Percentiles rank a stretch among this genome's conserved stretches.
Evolutionary conservation across 2,113 vertebrate species (phyloP).

Genomic region (Nyctibius bracteatus): DNA sequence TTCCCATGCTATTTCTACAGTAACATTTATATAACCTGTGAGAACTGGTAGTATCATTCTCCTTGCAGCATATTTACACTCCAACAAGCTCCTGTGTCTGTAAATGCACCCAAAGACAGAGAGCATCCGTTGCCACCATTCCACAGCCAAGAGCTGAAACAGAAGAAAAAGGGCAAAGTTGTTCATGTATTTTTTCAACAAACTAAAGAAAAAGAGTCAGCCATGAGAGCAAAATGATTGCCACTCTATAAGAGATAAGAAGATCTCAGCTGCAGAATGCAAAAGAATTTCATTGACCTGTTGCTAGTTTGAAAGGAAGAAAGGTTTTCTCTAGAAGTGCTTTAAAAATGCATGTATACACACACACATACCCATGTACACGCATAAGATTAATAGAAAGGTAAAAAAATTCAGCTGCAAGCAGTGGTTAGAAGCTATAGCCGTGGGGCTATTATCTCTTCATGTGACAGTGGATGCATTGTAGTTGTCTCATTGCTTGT

Average conservation of each 20-base stretch:
- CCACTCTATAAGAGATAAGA: background rate
- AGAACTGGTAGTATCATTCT: background rate
- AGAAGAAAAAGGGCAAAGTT: background rate
- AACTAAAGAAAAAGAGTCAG: background rate
- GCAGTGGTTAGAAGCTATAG: background rate
- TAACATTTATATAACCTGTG: background rate
- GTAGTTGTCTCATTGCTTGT: background rate
- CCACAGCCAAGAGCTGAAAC: background rate
- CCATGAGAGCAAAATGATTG: background rate
- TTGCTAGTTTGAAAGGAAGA: background rate
- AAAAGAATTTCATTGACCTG: slow-evolving; percentile 14
- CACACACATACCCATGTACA: background rate
- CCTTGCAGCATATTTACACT: background rate
- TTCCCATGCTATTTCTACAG: background rate
- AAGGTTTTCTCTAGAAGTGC: background rate
- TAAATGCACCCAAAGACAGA: background rate
- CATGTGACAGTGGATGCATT: background rate
- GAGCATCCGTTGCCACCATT: background rate
- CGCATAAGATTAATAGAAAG: background rate
- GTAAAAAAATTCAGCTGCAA: background rate
- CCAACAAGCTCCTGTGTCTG: background rate
- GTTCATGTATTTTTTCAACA: background rate
- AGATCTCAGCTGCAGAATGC: background rate
- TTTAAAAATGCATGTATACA: background rate
- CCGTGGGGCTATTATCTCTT: background rate